These are phyloP conservation scores for Tenualosa thibaudeaui DNA, from an alignment of 2,797 vertebrate genomes.

Conservation along the genomic window DNA sequence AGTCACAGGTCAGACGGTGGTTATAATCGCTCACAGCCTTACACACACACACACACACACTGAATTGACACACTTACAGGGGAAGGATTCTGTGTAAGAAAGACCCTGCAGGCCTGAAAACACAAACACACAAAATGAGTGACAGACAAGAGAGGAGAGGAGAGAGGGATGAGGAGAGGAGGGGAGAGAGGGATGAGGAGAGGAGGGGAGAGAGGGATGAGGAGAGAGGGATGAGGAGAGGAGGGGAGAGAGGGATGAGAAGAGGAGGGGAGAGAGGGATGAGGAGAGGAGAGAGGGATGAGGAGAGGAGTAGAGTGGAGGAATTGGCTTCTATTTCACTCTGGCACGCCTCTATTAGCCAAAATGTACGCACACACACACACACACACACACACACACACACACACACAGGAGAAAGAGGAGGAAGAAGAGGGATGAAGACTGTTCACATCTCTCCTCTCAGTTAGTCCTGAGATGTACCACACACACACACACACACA, in stretches of 20 bases:
- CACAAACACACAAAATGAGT: constrained; percentile 23
- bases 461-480: neutral
- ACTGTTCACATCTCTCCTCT: neutral
- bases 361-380: neutral
- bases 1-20: neutral
- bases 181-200: neutral
- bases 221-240: neutral
- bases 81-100: constrained; percentile 35
- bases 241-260: no score
- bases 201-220: no score
- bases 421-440: neutral
- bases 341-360: neutral
- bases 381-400: neutral
- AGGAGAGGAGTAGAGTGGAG: neutral
- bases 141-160: neutral
- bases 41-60: neutral
- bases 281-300: no score
- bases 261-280: no score
- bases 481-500: no score
- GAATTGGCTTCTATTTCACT: neutral
- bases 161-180: neutral
- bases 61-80: constrained; percentile 49
- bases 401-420: neutral
- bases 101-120: constrained; percentile 49
- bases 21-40: neutral